A percentile compares a stretch with the other conserved stretches of the same genome.
These are phyloP conservation scores for Ischnura elegans DNA, from an alignment of 2,888 invertebrate genomes.

Conservation along the genomic window DNA sequence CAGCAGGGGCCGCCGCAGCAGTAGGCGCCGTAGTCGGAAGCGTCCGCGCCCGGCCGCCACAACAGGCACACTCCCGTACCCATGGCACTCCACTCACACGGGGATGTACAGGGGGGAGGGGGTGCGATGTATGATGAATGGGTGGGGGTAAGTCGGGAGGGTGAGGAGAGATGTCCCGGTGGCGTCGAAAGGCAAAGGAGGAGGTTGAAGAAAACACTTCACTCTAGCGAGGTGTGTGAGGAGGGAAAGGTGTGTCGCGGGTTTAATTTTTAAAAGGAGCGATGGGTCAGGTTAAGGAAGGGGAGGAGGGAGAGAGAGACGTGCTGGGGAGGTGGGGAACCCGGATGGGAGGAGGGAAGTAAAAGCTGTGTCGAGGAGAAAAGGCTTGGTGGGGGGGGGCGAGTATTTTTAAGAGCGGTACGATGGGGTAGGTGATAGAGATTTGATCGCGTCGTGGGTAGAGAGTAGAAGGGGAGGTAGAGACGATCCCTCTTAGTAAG, in stretches of 20 bases:
- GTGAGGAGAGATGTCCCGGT: background rate
- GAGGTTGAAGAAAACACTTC: background rate
- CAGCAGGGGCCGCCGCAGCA: constrained; percentile 58
- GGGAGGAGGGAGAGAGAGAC: background rate
- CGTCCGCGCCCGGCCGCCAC: constrained; percentile 55
- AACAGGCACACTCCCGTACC: constrained; percentile 52
- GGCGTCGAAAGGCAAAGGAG: background rate
- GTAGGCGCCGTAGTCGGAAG: constrained; percentile 42
- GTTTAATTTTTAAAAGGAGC: too few species aligned
- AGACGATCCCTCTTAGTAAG: too few species aligned
- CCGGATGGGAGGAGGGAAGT: too few species aligned
- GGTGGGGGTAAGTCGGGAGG: background rate
- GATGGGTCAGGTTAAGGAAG: too few species aligned
- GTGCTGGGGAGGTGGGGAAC: too few species aligned
- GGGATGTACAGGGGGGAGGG: background rate
- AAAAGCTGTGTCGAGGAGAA: too few species aligned
- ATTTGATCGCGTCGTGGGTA: too few species aligned
- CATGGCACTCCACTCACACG: background rate
- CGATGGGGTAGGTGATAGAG: too few species aligned
- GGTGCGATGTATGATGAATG: background rate
- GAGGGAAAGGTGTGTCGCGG: too few species aligned
- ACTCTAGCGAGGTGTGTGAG: background rate
- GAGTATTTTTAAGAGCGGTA: too few species aligned
- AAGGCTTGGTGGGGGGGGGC: too few species aligned
- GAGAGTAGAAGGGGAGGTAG: too few species aligned